Conservation (phyloP, 2,113 vertebrate genomes). For the Sinocyclocheilus maitianheensis region DNA sequence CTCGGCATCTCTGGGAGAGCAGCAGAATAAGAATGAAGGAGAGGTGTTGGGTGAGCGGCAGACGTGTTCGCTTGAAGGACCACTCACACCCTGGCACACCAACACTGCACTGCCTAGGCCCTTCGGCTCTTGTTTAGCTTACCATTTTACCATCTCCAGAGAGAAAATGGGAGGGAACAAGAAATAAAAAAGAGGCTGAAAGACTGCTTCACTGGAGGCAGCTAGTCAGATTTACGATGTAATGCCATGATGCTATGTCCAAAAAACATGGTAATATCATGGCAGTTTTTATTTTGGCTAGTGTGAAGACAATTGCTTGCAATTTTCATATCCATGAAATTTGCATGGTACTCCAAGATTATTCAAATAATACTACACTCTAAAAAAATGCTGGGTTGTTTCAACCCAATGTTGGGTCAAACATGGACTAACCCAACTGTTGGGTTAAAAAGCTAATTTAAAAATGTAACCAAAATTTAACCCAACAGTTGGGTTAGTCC, state of each 20-base stretch:
- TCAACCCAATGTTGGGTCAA: no score
- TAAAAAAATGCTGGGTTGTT: no score
- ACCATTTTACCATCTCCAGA: conserved; percentile 32
- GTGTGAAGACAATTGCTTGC: not conserved
- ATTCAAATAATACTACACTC: not conserved
- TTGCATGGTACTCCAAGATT: not conserved
- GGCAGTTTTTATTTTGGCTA: not conserved
- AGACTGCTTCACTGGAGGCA: not conserved
- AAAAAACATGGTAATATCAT: not conserved
- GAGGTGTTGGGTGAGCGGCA: not conserved
- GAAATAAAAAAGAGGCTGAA: not conserved
- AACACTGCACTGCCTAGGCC: conserved; percentile 9
- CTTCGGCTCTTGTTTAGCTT: conserved; percentile 39
- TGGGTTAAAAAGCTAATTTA: no score
- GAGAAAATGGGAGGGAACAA: conserved; percentile 12
- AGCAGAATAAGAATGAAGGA: conserved; percentile 45
- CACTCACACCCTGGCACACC: conserved; percentile 28
- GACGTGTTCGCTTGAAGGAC: not conserved
- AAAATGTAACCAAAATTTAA: no score
- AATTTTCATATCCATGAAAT: not conserved
- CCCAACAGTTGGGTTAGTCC: no score
- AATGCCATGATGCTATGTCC: not conserved
- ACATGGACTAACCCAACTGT: no score
- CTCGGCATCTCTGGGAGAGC: conserved; percentile 6
- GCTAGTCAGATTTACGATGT: not conserved